A percentile compares a stretch with the other conserved stretches of the same genome.
Evolutionary conservation across 2,888 invertebrate genomes (phyloP).

Genomic region (Plemyria rubiginata): DNA sequence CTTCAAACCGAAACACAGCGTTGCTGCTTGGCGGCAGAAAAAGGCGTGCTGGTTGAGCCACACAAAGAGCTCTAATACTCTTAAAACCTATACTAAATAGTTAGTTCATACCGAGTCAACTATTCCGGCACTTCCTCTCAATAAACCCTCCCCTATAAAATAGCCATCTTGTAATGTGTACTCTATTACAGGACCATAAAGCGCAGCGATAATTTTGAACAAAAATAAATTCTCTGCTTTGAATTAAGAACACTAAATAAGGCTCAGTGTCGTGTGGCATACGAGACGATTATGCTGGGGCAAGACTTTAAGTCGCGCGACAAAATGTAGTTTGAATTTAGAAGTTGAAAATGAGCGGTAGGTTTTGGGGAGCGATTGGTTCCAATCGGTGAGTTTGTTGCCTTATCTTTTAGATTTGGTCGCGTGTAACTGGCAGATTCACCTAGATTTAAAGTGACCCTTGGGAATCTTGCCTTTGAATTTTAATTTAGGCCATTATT

Average conservation of each 20-base stretch:
- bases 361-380: no score
- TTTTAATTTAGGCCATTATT: no score
- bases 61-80: no score
- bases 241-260: slow-evolving; percentile 38
- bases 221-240: slow-evolving; percentile 29
- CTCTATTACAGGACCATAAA: slow-evolving; percentile 25
- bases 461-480: no score
- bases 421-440: no score
- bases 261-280: slow-evolving; percentile 25
- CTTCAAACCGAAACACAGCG: no score
- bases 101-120: not conserved
- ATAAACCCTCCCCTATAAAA: slow-evolving; percentile 16
- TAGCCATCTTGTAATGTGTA: slow-evolving; percentile 8
- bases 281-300: not conserved
- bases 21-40: no score
- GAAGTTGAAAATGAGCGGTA: no score
- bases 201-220: slow-evolving; percentile 28
- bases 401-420: no score
- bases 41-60: no score
- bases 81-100: not conserved
- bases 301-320: slow-evolving; percentile 22
- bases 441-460: no score
- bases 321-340: not conserved
- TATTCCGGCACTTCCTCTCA: not conserved
- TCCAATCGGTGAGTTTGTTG: no score